Percentiles rank a stretch among this genome's conserved stretches.
Evolutionary conservation across 1,140 invertebrate genomes (phyloP).

Genomic region (Neodiprion lecontei): DNA sequence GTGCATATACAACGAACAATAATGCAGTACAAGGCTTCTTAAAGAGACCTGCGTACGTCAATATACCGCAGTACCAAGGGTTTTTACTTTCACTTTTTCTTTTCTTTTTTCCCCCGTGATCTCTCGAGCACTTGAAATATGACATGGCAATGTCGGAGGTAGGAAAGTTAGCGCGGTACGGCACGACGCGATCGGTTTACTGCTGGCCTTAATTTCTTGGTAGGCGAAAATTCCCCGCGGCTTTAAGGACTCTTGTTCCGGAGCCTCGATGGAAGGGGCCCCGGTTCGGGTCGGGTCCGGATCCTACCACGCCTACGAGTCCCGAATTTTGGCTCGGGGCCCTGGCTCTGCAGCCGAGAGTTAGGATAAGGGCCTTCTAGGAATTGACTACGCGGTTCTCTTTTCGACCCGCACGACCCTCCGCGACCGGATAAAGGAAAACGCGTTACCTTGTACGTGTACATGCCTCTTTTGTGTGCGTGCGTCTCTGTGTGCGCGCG

Average conservation of each 20-base stretch:
- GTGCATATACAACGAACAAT: no score
- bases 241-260: slow-evolving; percentile 5
- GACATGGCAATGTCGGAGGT: no score
- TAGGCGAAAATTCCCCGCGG: not conserved
- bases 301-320: slow-evolving; percentile 2
- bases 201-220: not conserved
- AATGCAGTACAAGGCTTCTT: no score
- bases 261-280: not conserved
- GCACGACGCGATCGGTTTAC: no score
- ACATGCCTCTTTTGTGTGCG: no score
- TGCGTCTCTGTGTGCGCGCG: no score
- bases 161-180: no score
- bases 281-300: not conserved
- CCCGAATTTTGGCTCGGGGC: not conserved
- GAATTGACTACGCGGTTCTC: slow-evolving; percentile 1
- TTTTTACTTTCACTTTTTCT: no score
- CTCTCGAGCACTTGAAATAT: no score
- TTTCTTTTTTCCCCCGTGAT: no score
- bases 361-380: slow-evolving; percentile 2
- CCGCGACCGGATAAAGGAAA: slow-evolving; percentile 1
- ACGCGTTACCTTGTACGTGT: not conserved
- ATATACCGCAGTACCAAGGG: no score
- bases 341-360: not conserved
- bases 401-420: not conserved
- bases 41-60: no score